Percentiles rank a stretch among this genome's conserved stretches.
These are phyloP conservation scores for Drosophila maculinotata DNA, from an alignment of 2,888 invertebrate genomes.

Conservation along the genomic window DNA sequence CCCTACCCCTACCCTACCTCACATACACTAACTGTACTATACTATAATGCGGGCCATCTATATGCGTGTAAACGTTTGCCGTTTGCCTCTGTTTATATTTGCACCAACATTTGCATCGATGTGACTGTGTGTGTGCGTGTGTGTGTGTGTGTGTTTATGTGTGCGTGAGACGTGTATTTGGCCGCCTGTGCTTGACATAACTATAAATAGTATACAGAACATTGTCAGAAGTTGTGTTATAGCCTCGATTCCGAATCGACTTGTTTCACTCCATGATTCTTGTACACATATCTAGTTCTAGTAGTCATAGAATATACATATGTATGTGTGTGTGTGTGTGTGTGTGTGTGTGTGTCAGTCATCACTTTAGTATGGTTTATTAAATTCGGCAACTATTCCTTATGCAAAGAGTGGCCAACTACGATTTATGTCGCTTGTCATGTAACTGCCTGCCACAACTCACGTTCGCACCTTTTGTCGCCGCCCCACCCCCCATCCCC, in stretches of 20 bases:
- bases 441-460: conserved; percentile 42
- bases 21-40: not conserved
- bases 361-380: conserved; percentile 47
- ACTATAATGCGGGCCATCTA: conserved; percentile 75
- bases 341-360: conserved; percentile 10
- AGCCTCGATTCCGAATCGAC: conserved; percentile 3
- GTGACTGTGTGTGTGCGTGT: conserved; percentile 15
- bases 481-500: too few species aligned
- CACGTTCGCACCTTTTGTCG: conserved; percentile 30
- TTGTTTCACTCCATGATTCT: conserved; percentile 16
- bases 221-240: conserved; percentile 42
- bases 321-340: conserved; percentile 17
- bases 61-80: conserved; percentile 71
- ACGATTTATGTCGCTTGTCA: conserved; percentile 74
- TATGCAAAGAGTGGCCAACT: conserved; percentile 34
- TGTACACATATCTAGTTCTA: conserved; percentile 3
- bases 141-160: conserved; percentile 24
- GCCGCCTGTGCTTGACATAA: conserved; percentile 63
- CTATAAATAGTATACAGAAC: conserved; percentile 54
- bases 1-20: not conserved
- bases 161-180: conserved; percentile 24
- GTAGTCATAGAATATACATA: not conserved
- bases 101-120: conserved; percentile 39
- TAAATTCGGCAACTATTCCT: conserved; percentile 54
- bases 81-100: conserved; percentile 55